Evolutionary conservation across 2,113 vertebrate genomes (phyloP), one percentile per base, ranked within the genome.

Genomic region (Nannospalax galili): DNA sequence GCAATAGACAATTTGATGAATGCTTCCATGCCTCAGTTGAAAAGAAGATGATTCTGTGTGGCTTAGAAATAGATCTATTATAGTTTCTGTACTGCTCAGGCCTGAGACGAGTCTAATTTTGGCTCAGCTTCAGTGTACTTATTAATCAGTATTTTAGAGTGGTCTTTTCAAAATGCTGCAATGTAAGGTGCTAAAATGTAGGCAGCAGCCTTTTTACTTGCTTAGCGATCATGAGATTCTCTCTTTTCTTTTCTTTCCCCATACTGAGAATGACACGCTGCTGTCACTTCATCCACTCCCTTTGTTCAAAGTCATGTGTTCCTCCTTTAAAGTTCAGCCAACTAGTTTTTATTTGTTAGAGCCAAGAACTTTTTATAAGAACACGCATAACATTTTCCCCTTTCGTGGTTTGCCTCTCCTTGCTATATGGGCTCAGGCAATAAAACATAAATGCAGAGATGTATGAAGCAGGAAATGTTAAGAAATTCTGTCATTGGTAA

Each of bases 31-130:
- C 72, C 62, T 28, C 80, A 42, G n/a, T 92, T 93, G 75, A 95
- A 88, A 94, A 74, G 95, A 94, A 96, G 80, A 88, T 84, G 87
- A 92, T 7, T 96, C 77, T 74, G 3, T 56, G 86, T 79, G 79
- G 95, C 72, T 95, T 93, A 24, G 95, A 97, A 95, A 95, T 87
- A 81, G 91, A 86, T 81, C 91, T 86, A 5, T 95, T 95, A 84
- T 26, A 37, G 90, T 80, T 65, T 84, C 8, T 92, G 90, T 60
- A 69, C 48, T 35, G 5, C 67, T 90, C 87, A 91, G 88, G 89
- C 70, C 7, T 17, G 60, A 70, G 52, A 6, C 60, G 56, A 88
- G 62, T 91, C 65, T 94, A 75, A 96, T 92, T 94, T 48, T 82
- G 72, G 60, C 64, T 80, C 72, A 73, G 37, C 15, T 73, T 67